These are phyloP conservation scores for Tragelaphus buxtoni DNA, from an alignment of 2,113 vertebrate species.

Conservation along the genomic window DNA sequence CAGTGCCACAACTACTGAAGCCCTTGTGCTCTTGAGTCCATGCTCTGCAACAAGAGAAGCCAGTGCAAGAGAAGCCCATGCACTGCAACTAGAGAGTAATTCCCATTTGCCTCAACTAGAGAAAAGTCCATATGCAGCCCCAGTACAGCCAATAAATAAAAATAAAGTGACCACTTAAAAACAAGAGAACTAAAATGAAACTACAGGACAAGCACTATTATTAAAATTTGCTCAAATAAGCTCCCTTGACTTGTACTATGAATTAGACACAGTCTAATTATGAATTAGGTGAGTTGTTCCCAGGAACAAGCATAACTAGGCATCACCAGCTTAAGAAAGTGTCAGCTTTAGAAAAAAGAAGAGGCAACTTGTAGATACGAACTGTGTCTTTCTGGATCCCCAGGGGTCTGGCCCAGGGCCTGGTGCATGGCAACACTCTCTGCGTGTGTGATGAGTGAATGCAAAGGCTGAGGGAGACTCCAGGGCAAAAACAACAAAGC, in stretches of 20 bases:
- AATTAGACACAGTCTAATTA: background rate
- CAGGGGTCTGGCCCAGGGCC: background rate
- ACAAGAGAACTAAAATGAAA: background rate
- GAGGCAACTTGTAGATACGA: background rate
- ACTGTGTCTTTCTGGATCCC: background rate
- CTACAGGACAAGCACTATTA: background rate
- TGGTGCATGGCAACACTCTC: fast-evolving
- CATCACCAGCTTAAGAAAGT: background rate
- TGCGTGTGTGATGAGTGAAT: background rate
- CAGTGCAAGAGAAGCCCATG: background rate
- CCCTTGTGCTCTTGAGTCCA: background rate
- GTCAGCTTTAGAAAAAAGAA: background rate
- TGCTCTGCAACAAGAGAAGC: background rate
- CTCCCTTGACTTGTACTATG: background rate
- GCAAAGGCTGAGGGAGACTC: background rate
- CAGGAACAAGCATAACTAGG: background rate
- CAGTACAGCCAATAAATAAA: background rate
- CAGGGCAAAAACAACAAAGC: background rate
- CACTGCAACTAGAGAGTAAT: background rate
- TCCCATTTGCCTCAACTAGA: background rate
- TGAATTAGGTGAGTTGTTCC: background rate
- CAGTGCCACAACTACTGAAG: background rate
- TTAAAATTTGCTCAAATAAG: background rate
- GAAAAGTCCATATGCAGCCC: background rate
- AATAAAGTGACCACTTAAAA: background rate